phyloP scores from a whole-genome alignment of 1,140 invertebrate genomes.

The Zaprionus africanus region DNA sequence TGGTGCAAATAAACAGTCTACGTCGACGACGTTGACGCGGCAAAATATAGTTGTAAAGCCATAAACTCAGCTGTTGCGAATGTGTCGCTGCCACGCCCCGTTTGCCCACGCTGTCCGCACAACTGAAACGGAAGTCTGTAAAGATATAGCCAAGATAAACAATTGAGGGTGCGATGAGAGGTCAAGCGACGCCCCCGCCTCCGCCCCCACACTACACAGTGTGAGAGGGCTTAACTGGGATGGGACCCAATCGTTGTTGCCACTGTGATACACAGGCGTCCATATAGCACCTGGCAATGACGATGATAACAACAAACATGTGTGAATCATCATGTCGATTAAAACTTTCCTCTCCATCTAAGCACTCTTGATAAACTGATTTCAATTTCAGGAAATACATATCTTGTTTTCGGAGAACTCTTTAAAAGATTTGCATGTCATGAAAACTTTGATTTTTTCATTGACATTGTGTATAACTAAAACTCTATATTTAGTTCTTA shows the following conservation, averaged over 20 bases:
- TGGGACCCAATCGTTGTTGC: slow-evolving; percentile 17
- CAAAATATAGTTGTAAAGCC: slow-evolving; percentile 79
- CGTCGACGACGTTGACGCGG: slow-evolving; percentile 43
- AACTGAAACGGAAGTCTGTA: slow-evolving; percentile 80
- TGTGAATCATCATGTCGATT: slow-evolving; percentile 10
- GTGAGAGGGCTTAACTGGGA: not conserved
- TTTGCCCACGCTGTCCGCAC: slow-evolving; percentile 39
- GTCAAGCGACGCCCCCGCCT: slow-evolving; percentile 18
- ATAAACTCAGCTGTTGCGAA: slow-evolving; percentile 56
- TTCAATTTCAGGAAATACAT: not conserved
- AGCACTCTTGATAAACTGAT: not conserved
- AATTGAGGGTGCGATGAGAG: slow-evolving; percentile 7
- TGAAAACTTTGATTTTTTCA: not conserved
- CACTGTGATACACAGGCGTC: not conserved
- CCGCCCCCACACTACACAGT: not conserved
- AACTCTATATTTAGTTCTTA: too few species aligned
- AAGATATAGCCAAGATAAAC: slow-evolving; percentile 62
- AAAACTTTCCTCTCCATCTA: not conserved
- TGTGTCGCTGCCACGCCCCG: slow-evolving; percentile 23
- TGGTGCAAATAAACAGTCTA: slow-evolving; percentile 61
- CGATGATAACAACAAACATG: not conserved
- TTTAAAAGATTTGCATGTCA: not conserved
- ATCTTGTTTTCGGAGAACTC: not conserved
- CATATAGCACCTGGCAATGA: not conserved
- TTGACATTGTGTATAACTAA: not conserved